A percentile compares a stretch with the other conserved stretches of the same genome.
phyloP scores from a whole-genome alignment of 2,888 invertebrate species.

The Idaea biselata region DNA sequence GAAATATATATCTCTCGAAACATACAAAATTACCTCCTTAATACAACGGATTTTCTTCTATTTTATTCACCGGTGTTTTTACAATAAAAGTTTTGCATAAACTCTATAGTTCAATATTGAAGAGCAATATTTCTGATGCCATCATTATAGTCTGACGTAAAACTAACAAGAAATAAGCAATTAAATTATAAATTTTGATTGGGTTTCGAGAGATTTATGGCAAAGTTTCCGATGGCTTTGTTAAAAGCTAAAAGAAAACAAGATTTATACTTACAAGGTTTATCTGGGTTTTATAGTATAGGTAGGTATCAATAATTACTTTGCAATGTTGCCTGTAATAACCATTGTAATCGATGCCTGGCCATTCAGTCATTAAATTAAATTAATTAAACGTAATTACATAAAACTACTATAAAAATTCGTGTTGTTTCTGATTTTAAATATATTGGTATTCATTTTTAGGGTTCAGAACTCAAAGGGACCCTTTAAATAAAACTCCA shows the following conservation, averaged over 20 bases:
- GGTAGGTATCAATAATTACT: background rate
- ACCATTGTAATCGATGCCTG: background rate
- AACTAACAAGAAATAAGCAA: conserved; percentile 1
- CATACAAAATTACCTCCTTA: no score
- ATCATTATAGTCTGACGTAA: background rate
- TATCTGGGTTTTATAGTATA: background rate
- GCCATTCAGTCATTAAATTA: background rate
- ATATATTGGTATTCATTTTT: background rate
- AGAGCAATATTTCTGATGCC: background rate
- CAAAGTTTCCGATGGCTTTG: background rate
- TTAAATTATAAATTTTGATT: conserved; percentile 1
- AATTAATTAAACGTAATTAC: background rate
- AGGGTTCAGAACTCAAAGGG: no score
- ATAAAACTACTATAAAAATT: background rate
- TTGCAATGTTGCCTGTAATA: background rate
- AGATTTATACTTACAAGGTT: background rate
- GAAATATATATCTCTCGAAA: no score
- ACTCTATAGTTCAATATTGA: background rate
- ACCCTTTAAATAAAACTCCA: no score
- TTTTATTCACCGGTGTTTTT: no score
- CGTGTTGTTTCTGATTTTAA: background rate
- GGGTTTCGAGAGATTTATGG: background rate
- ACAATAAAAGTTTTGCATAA: background rate
- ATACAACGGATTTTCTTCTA: no score
- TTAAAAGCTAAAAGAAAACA: background rate